Percentiles rank a stretch among this genome's conserved stretches.
phyloP scores from a whole-genome alignment of 2,888 invertebrate genomes.

The Callyntrura sp. region DNA sequence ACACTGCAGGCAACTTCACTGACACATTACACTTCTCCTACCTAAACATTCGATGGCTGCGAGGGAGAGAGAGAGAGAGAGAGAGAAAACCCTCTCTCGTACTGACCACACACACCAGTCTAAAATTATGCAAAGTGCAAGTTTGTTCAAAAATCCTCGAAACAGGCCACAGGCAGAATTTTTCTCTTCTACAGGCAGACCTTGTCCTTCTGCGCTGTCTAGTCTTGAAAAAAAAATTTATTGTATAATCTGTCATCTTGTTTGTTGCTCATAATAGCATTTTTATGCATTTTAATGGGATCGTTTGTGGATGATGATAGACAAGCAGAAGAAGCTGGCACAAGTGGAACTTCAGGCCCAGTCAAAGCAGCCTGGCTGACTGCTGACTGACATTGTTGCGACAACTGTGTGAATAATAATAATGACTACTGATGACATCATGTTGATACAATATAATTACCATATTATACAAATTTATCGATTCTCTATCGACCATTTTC shows the following conservation, averaged over 20 bases:
- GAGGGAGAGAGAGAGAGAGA: too few relatives aligned
- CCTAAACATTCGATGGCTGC: background rate
- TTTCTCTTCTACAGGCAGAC: background rate
- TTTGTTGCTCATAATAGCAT: slow-evolving; percentile 35
- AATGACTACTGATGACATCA: slow-evolving; percentile 45
- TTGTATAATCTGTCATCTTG: slow-evolving; percentile 40
- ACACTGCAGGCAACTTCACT: background rate
- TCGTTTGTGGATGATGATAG: slow-evolving; percentile 27
- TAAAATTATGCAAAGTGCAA: background rate
- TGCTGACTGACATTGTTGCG: slow-evolving; percentile 37
- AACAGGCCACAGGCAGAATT: background rate
- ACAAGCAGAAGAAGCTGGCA: slow-evolving; percentile 17
- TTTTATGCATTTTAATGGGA: slow-evolving; percentile 30
- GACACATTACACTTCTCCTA: background rate
- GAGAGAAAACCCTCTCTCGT: background rate
- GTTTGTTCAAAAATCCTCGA: background rate
- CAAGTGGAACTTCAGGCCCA: background rate
- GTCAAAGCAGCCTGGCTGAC: slow-evolving; percentile 3
- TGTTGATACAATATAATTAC: slow-evolving; percentile 40
- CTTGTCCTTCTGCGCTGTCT: slow-evolving; percentile 24
- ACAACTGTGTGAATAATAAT: slow-evolving; percentile 51
- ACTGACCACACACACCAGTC: slow-evolving; percentile 26
- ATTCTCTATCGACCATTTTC: slow-evolving; percentile 1
- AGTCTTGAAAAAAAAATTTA: background rate
- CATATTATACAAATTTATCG: slow-evolving; percentile 4